Evolutionary conservation across 2,888 invertebrate genomes (phyloP).

Genomic region (Hybos culiciformis): DNA sequence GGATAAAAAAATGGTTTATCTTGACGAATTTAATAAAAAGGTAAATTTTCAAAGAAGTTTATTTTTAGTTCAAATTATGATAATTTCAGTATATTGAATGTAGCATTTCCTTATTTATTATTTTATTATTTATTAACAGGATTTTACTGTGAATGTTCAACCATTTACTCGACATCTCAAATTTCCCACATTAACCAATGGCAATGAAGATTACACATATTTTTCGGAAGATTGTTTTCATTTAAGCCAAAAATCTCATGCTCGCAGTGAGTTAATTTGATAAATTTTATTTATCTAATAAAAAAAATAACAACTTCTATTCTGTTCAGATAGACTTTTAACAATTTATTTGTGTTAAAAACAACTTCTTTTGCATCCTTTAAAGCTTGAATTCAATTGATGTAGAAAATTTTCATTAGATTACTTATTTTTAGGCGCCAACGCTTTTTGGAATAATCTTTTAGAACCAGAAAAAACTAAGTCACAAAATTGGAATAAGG

Average conservation of each 20-base stretch:
- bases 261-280: too few species aligned
- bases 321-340: too few species aligned
- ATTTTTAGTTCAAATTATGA: not conserved
- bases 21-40: constrained; percentile 26
- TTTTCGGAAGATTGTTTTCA: constrained; percentile 48
- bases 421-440: constrained; percentile 31
- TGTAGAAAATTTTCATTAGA: not conserved
- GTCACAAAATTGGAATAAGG: constrained; percentile 19
- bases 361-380: too few species aligned
- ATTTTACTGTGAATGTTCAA: constrained; percentile 44
- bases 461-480: constrained; percentile 41
- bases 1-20: constrained; percentile 37
- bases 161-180: constrained; percentile 27
- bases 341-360: too few species aligned
- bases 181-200: constrained; percentile 30
- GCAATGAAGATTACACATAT: constrained; percentile 37
- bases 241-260: constrained; percentile 43
- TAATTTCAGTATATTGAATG: not conserved
- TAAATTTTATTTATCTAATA: too few species aligned
- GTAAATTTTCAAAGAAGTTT: not conserved
- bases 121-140: constrained; percentile 18
- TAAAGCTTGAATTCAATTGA: too few species aligned
- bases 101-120: not conserved
- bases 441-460: constrained; percentile 48
- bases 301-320: too few species aligned